Base-by-base conservation (phyloP, 2,888 invertebrate species). In the Diarsia mendica region DNA sequence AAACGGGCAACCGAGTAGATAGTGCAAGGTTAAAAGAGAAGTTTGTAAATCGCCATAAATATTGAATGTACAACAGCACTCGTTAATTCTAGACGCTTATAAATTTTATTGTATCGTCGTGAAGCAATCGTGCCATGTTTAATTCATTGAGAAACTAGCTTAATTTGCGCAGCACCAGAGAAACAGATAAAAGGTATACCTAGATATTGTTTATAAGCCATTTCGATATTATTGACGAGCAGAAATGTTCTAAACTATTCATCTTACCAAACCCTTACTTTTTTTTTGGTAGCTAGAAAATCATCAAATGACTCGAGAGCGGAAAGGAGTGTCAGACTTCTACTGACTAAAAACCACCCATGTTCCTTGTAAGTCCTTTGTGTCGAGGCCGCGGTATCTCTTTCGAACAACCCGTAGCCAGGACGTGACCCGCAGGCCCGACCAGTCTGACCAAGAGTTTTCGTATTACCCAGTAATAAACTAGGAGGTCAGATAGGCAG, bases 101-200 rank as follows among this genome's bases (percentile, higher is more conserved):
- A 53, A 44, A 70, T 67, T 49, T 51, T 51, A 79, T 49, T 79
- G 61, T 67, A 13, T 20, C 49, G 28, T 61, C 28, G 39, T 63
- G 79, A 15, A 48, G 48, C 18, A 77, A 55, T 49, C 55, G 23
- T 23, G 49, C 9, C 55, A 48, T 48, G 39, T 60, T 39, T 51
- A 44, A 67, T 67, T 77, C 2, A 75, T 60, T 67, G 64, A 48
- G 9, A 67, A 23, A 77, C 23, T 33, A 51, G 20, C 18, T 53
- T 63, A 48, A 75, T 75, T 48, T 55, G 28, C 23, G 10, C 23
- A 46, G 3, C 46, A 46, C 11, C 20, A 11, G 11, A 44, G 44
- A 15, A 18, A 1, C 18, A 33, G 10, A 60, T 28, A 28, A 58
- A 58, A 28, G 2, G 13, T 3, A 11, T 53, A n/a, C 1, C 11